Base-by-base conservation (phyloP, 2,797 vertebrate genomes). In the Gymnocypris eckloni region DNA sequence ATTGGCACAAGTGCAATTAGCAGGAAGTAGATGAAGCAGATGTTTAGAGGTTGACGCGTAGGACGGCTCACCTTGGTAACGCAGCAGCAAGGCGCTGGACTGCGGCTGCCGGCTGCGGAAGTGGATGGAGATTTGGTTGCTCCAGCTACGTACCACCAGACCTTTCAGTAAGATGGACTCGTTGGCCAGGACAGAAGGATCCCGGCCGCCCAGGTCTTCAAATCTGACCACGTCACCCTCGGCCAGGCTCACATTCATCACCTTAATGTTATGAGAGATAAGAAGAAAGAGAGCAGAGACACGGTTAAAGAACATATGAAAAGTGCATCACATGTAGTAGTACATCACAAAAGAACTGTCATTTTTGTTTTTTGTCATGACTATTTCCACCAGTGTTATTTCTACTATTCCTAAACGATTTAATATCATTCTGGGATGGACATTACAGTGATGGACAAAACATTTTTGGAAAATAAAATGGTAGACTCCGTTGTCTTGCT, bases 161-260 rank as follows among this genome's bases (percentile, higher is more conserved):
- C 97, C 97, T 56, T 94, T 95, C 90, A 97, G 94, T 86, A 99
- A 94, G 92, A 98, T 97, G 85, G 97, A 97, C 92, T 98, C 96
- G 0, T 99, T 99, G 92, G 97, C 97, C 93, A 99, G 91, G 28
- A 96, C 92, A 6, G 94, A 90, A 4, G 97, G 96, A 85, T 96
- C 96, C 41, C 93, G 72, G 0, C 95, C 94, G 0, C 95, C 97
- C 0, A 94, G 28, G 2, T 96, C 96, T 92, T 98, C 96, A 89
- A 99, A 95, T 0, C 93, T 94, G 89, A 99, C 90, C 0, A 90
- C 95, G 88, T 99, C 97, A 3, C 96, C 97, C 25, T 96, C 97
- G 0, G 67, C 92, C n/a, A 99, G 94, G 92, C 96, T 97, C 89
- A 98, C 97, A 80, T 97, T 98, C 92, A 97, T 94, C 43, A 99